Conservation (phyloP, 2,797 vertebrate genomes). For the Anniella stebbinsi region DNA sequence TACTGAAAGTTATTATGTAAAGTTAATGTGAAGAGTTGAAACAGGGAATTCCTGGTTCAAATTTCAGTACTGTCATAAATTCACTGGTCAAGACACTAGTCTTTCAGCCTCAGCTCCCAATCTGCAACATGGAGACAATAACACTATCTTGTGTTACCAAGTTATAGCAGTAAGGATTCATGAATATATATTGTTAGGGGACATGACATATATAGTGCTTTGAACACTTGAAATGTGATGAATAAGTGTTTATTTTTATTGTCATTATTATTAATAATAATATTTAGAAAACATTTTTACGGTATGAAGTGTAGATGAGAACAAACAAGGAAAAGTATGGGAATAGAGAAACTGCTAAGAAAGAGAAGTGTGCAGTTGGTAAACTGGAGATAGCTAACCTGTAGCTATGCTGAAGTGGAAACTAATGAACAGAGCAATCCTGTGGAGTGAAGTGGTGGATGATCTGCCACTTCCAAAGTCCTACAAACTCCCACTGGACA, state of each 20-base stretch:
- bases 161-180: background rate
- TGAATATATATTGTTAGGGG: no score
- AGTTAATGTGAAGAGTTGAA: background rate
- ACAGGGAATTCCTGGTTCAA: background rate
- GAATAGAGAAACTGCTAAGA: background rate
- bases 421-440: background rate
- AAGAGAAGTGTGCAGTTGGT: background rate
- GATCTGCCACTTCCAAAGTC: background rate
- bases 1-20: background rate
- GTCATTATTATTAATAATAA: background rate
- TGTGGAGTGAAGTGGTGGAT: background rate
- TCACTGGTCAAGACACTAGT: background rate
- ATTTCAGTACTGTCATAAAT: background rate
- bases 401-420: background rate
- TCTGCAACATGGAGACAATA: background rate
- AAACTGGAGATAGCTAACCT: background rate
- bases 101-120: background rate
- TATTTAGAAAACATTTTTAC: background rate
- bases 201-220: no score
- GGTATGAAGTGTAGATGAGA: background rate
- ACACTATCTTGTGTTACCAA: background rate
- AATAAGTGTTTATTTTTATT: background rate
- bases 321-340: background rate
- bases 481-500: background rate
- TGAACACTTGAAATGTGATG: background rate